Base-by-base conservation (phyloP, 1,140 invertebrate genomes). In the Drosophila auraria region DNA sequence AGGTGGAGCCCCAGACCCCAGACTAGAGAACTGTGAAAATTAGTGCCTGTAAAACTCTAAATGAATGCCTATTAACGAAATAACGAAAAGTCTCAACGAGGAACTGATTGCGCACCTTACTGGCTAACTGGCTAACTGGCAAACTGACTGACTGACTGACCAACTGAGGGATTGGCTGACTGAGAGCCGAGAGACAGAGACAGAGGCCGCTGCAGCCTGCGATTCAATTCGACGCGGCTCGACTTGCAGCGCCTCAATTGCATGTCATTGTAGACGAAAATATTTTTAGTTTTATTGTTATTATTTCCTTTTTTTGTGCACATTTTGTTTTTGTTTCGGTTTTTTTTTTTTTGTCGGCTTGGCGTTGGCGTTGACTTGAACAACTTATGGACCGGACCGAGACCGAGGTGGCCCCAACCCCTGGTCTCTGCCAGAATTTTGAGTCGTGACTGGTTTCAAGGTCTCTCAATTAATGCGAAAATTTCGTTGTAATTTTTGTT, bases 381-480 rank as follows among this genome's bases (percentile, higher is more conserved):
- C 66, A 82, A 82, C 80, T 70, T 83, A 70, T 84, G 81, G 81
- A 68, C 68, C 57, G 40, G 69, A 58, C 68, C 15, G 72, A 56
- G 75, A 30, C 17, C 8, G 53, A 36, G 40, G 45, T 75, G 56
- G 70, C 77, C 57, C 49, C 72, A 72, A 78, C 70, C 59, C 70
- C 74, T 72, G 80, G 83, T 77, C 83, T 90, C 63, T 68, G 82
- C 74, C 71, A 86, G 84, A 90, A 82, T 90, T 89, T 82, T 73
- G 70, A 90, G 82, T 89, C 86, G 86, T 89, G 86, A 89, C 86
- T 89, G 70, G 86, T 86, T 89, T 89, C 86, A 89, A 89, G 86
- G 86, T 89, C 82, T 45, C 75, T 90, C 86, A 89, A 89, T 89
- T 90, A 89, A 89, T 89, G 84, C 84, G 84, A 87, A 87, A 87